Evolutionary conservation across 2,797 vertebrate genomes (phyloP).

Genomic region (Iguana delicatissima): DNA sequence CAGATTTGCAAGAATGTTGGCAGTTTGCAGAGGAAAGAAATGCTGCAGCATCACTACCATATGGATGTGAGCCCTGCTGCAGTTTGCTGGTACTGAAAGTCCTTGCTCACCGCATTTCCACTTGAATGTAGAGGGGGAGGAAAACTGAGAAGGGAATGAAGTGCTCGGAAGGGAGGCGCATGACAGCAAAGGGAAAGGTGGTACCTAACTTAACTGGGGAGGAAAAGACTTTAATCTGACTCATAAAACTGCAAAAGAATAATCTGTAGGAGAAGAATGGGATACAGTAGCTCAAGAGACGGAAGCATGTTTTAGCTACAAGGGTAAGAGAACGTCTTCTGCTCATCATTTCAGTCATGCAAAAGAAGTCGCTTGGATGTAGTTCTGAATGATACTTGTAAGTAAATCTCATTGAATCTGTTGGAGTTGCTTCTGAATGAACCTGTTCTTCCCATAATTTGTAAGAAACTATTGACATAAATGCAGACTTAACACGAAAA

Average conservation of each 20-base stretch:
- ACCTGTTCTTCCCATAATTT: not conserved
- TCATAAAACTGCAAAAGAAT: not conserved
- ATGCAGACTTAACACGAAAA: not conserved
- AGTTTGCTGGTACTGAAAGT: not conserved
- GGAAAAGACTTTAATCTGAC: not conserved
- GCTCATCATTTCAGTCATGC: not conserved
- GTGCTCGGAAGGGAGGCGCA: no score
- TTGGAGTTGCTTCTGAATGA: not conserved
- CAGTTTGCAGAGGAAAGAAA: constrained; percentile 7
- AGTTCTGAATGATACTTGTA: not conserved
- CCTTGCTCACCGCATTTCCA: not conserved
- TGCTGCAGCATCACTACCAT: not conserved
- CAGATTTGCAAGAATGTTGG: not conserved
- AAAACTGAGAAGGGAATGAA: not conserved
- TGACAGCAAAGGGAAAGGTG: not conserved
- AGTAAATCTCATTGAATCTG: not conserved
- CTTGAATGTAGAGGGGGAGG: not conserved
- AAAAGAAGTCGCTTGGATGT: not conserved
- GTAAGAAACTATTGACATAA: not conserved
- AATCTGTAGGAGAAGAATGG: not conserved
- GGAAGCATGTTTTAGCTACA: not conserved
- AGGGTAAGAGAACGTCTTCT: constrained; percentile 15
- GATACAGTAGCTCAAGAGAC: not conserved
- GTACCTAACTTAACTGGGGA: not conserved
- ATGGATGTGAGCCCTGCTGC: not conserved